phyloP scores from a whole-genome alignment of 2,797 vertebrate species.

The Pteronotus mesoamericanus region DNA sequence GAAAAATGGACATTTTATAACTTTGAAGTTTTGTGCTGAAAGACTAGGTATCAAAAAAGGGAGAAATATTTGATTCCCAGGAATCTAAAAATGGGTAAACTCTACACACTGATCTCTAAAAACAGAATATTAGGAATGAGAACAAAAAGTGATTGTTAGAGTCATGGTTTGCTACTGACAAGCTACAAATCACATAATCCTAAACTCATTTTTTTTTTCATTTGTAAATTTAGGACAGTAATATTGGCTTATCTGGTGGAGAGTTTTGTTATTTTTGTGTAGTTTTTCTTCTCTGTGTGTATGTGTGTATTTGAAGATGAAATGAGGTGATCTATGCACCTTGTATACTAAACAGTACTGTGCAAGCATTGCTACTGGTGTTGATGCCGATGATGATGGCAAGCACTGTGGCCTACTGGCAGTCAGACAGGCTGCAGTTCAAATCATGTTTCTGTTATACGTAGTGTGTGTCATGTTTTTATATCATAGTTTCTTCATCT shows the following conservation, averaged over 20 bases:
- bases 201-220: not conserved
- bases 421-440: not conserved
- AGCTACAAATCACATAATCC: not conserved
- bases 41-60: not conserved
- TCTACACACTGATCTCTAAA: not conserved
- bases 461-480: not conserved
- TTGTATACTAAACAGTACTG: not conserved
- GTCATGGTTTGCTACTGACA: not conserved
- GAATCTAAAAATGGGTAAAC: not conserved
- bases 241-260: not conserved
- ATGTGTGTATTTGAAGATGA: not conserved
- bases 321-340: not conserved
- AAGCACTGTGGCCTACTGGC: not conserved
- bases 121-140: not conserved
- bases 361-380: not conserved
- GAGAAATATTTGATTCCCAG: constrained; percentile 24
- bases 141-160: not conserved
- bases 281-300: not conserved
- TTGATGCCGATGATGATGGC: not conserved
- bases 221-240: not conserved
- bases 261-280: not conserved
- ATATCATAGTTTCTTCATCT: not conserved
- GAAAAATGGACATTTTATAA: constrained; percentile 4
- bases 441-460: not conserved
- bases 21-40: constrained; percentile 49